Base-by-base conservation (phyloP, 2,797 vertebrate species). In the Scolopax bukidnonensis region DNA sequence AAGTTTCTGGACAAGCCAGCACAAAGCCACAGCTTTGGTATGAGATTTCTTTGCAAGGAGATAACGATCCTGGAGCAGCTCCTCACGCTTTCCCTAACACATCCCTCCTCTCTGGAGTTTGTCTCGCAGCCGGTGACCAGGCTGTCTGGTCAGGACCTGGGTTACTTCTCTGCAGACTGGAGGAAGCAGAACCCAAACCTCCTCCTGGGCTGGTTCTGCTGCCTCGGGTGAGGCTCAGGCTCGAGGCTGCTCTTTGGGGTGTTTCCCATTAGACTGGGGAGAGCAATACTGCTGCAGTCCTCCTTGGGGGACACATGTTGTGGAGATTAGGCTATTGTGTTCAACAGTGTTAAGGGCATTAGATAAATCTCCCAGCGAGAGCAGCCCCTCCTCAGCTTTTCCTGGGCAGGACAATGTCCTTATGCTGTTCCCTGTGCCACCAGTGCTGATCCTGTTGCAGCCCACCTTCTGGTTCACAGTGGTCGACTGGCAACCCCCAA, bases 41-140 rank as follows among this genome's bases (percentile, higher is more conserved):
- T 12, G 45, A 24, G 28, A 13, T 61, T 61, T 43, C 54, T 73
- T 23, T 74, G 40, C 36, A 33, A 43, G 79, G 65, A 43, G 68
- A 8, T 27, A 25, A 56, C 8, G 7, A 23, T 3, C 68, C 74
- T 14, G 38, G 48, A 63, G 50, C 56, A n/a, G 2, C 60, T 48
- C 36, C 33, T 25, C 0, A 0, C 1, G 0, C 21, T 74, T 63
- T 38, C 33, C 2, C 8, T 40, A 33, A 23, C 0, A 1, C 48
- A 28, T 21, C 69, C 61, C 25, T 53, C 50, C 38, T n/a, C 47
- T 60, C 45, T 4, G 6, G 50, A 2, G 1, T 19, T 51, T 27
- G 28, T 41, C 64, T 47, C 1, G 0, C 4, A 28, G 53, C 5
- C 24, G 6, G n/a, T 19, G 50, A 23, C 33, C 1, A 1, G 28